Conservation (phyloP, 2,113 vertebrate species). For the Aphyosemion australe region DNA sequence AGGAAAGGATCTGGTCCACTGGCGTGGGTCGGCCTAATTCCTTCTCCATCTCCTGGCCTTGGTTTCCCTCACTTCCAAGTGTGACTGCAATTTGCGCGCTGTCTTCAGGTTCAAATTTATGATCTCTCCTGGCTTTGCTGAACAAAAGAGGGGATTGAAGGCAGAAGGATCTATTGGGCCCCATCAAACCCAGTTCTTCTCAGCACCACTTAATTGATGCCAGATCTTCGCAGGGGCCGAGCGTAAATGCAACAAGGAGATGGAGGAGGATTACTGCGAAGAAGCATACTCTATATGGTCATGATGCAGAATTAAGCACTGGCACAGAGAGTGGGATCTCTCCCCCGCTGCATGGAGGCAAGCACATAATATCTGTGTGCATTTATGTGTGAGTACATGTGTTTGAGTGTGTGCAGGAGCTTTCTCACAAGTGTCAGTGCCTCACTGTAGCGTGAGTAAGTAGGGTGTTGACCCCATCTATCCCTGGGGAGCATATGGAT, state of each 20-base stretch:
- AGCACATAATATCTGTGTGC: slow-evolving; percentile 30
- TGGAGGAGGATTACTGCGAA: slow-evolving; percentile 56
- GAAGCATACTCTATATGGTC: slow-evolving; percentile 65
- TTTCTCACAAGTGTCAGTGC: slow-evolving; percentile 77
- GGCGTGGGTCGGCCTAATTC: slow-evolving; percentile 57
- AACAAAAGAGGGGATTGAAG: slow-evolving; percentile 78
- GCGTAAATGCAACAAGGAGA: slow-evolving; percentile 51
- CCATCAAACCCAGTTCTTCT: slow-evolving; percentile 65
- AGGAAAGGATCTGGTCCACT: slow-evolving; percentile 51
- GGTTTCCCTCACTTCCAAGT: slow-evolving; percentile 62
- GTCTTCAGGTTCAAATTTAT: slow-evolving; percentile 78
- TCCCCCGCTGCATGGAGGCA: slow-evolving; percentile 44
- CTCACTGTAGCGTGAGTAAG: slow-evolving; percentile 73
- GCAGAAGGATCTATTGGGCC: slow-evolving; percentile 66
- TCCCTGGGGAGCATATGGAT: slow-evolving; percentile 78
- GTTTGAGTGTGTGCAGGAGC: slow-evolving; percentile 24
- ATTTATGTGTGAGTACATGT: slow-evolving; percentile 13
- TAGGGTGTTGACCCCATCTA: slow-evolving; percentile 76
- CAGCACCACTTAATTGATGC: slow-evolving; percentile 75
- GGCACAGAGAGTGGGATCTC: slow-evolving; percentile 53
- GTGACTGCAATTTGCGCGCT: slow-evolving; percentile 79
- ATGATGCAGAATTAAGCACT: slow-evolving; percentile 60
- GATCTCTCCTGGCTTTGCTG: slow-evolving; percentile 67
- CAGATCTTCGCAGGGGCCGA: slow-evolving; percentile 73
- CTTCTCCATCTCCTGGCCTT: slow-evolving; percentile 59